Base-by-base conservation (phyloP, 2,888 invertebrate species). In the Dexiosoma caninum region DNA sequence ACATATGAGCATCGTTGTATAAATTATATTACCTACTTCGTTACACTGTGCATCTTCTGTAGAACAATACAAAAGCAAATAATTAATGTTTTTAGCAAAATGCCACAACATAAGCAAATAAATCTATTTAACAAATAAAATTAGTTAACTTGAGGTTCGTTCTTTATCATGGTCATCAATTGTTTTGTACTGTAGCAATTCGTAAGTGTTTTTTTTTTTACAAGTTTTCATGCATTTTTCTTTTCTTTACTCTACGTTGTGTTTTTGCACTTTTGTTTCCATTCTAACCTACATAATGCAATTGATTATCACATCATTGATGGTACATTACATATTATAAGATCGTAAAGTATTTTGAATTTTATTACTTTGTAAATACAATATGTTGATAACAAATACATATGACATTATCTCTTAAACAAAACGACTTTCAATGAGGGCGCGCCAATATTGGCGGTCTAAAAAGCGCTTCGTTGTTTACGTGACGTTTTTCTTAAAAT, bases 241-340 rank as follows among this genome's bases (percentile, higher is more conserved):
- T 32, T 1, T 10, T 16, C 10, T 53, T 67, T 35, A n/a, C n/a
- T n/a, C n/a, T n/a, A n/a, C n/a, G n/a, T n/a, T n/a, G n/a, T n/a
- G n/a, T n/a, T n/a, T n/a, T n/a, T n/a, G n/a, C n/a, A n/a, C n/a
- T n/a, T 51, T 14, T 23, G 12, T 46, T 30, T 37, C 23, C 30
- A 40, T 70, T 62, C 55, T 72, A 64, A 72, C 72, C 72, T 55
- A 64, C 53, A 55, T 72, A 55, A 37, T 27, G 64, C 53, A 72
- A 46, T 44, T 49, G 62, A 30, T 64, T 55, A 72, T 72, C 53
- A 16, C 55, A 44, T 19, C 32, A 60, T 62, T 62, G 35, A 12
- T 19, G 46, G 32, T 53, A 44, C 42, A 55, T 55, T 64, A 7
- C 53, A 62, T 46, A 59, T 7, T 49, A 40, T 27, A 35, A 10